Conservation (phyloP, 2,888 invertebrate species). For the Leptinotarsa tumamoca region DNA sequence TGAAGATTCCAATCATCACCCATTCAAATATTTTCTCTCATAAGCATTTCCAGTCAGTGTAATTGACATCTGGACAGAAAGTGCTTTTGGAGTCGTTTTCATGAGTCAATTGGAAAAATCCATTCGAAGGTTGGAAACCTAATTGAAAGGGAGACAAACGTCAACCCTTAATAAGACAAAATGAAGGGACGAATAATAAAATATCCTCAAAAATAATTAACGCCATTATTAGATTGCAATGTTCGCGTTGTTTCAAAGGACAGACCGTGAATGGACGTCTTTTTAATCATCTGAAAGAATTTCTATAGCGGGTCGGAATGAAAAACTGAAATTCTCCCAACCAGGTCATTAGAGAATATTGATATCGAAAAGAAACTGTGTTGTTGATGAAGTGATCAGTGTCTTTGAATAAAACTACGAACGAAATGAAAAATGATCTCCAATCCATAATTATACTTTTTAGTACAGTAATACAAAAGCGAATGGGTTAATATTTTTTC, state of each 20-base stretch:
- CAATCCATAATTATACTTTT: not conserved
- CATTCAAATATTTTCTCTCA: not conserved
- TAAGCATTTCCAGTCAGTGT: not conserved
- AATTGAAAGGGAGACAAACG: conserved; percentile 41
- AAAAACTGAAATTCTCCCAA: conserved; percentile 20
- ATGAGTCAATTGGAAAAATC: conserved; percentile 7
- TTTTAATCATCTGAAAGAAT: conserved; percentile 41
- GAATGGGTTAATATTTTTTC: no score
- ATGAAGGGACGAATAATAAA: conserved; percentile 45
- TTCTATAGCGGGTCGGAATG: conserved; percentile 35
- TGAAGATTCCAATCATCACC: not conserved
- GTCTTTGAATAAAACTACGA: not conserved
- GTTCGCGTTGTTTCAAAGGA: conserved; percentile 40
- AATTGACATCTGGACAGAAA: not conserved
- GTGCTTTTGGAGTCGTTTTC: not conserved
- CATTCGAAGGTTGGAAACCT: not conserved
- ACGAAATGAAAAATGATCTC: not conserved
- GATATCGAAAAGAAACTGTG: not conserved
- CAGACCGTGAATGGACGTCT: conserved; percentile 38
- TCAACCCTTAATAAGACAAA: conserved; percentile 38
- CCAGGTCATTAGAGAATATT: conserved; percentile 5
- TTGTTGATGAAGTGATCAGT: not conserved
- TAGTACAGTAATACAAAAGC: not conserved
- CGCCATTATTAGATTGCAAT: conserved; percentile 43
- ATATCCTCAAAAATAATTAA: conserved; percentile 47